Base-by-base conservation (phyloP, 2,888 invertebrate genomes). In the Scaptomyza cyrtandrae region DNA sequence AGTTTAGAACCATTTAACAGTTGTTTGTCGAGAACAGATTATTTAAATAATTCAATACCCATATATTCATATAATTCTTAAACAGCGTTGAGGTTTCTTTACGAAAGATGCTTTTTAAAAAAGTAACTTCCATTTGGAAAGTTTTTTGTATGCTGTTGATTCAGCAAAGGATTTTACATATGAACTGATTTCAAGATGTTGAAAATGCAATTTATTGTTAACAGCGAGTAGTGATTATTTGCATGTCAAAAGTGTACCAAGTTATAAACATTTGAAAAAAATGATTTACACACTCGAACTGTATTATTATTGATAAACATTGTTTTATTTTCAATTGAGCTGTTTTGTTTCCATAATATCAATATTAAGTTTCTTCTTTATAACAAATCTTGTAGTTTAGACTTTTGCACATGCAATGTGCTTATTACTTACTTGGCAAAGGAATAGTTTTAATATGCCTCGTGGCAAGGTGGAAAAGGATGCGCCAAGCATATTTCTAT, bases 381-480 rank as follows among this genome's bases (percentile, higher is more conserved):
- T 72, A 43, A 54, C 53, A 16, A 45, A 37, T 27, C 19, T 48
- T 59, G 60, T 68, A 49, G 19, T 19, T 19, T 1, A 19, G 19
- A 66, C 72, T 58, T 55, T 65, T 60, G 14, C 9, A 70, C 71
- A 86, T 71, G 80, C 80, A 83, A 79, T 66, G 67, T n/a, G n/a
- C n/a, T n/a, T n/a, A n/a, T 74, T 61, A 71, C 68, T 68, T 81
- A 60, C 69, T 76, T 86, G 68, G 66, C 62, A 76, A 70, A 68
- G 74, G 62, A 71, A 62, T 74, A 86, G 71, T 73, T 61, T 52
- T 57, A 54, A 49, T 63, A 43, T 31, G 9, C 27, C 37, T 50
- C 39, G 35, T 1, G 48, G 9, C 31, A 13, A 44, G 43, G 19
- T 41, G 44, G 37, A 60, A 39, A 35, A 13, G 48, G 48, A 62